A percentile compares a stretch with the other conserved stretches of the same genome.
These are phyloP conservation scores for Tangara arthus DNA, from an alignment of 2,797 vertebrate species.

Conservation along the genomic window DNA sequence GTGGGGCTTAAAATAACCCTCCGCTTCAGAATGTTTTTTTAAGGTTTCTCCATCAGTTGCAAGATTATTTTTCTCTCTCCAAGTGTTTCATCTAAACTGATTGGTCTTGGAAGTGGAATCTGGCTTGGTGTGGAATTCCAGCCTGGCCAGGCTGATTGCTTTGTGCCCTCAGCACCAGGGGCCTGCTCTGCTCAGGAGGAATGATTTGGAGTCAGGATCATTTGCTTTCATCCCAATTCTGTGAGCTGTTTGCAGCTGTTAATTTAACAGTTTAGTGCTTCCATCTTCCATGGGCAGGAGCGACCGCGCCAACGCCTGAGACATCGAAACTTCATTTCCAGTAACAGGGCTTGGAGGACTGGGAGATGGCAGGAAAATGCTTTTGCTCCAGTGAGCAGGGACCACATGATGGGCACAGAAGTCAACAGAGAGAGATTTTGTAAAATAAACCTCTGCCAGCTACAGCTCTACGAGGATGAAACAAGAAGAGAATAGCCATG, in stretches of 20 bases:
- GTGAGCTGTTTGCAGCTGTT: constrained; percentile 46
- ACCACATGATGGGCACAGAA: neutral
- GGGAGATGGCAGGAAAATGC: neutral
- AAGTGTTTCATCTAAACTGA: neutral
- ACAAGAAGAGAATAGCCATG: neutral
- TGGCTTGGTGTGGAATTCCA: neutral
- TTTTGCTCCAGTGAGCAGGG: neutral
- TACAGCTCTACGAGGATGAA: neutral
- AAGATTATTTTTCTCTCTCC: neutral
- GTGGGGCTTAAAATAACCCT: neutral
- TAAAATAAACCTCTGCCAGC: neutral
- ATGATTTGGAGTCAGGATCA: neutral
- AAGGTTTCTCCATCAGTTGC: constrained; percentile 44
- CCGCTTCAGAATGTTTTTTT: constrained; percentile 4
- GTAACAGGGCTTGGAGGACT: constrained; percentile 30
- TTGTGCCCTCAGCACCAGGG: neutral
- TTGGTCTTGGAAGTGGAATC: neutral
- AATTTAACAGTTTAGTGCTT: constrained; percentile 63
- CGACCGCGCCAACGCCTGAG: neutral
- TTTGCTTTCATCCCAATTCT: constrained; percentile 13
- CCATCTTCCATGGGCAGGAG: constrained; percentile 31
- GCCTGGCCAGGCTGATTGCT: neutral
- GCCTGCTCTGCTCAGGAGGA: neutral
- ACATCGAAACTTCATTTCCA: constrained; percentile 29
- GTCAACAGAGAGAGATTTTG: neutral